A percentile compares a stretch with the other conserved stretches of the same genome.
Conservation (phyloP, 1,140 invertebrate species). For the Myzus persicae region DNA sequence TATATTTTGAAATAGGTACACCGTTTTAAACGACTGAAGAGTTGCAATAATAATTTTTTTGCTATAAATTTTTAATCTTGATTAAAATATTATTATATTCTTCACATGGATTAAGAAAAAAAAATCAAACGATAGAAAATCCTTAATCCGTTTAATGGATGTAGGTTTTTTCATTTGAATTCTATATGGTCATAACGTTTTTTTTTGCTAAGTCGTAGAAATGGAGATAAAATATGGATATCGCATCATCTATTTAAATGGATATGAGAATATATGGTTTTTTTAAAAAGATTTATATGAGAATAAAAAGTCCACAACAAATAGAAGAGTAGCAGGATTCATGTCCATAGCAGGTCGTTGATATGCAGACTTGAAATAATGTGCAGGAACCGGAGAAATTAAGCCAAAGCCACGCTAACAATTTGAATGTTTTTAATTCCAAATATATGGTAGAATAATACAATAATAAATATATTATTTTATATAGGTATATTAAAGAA, state of each 20-base stretch:
- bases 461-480: too few relatives aligned
- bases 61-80: background rate
- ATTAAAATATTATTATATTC: background rate
- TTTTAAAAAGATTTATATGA: background rate
- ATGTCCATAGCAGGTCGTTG: background rate
- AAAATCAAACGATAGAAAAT: background rate
- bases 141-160: background rate
- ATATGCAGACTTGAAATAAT: background rate
- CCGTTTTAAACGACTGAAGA: too few relatives aligned
- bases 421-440: background rate
- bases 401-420: background rate
- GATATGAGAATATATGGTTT: background rate
- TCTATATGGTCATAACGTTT: background rate
- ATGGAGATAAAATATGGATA: conserved; percentile 1
- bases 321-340: background rate
- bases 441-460: background rate
- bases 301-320: background rate
- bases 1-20: too few relatives aligned
- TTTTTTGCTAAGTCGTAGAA: background rate
- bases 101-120: background rate
- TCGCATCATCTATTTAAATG: background rate
- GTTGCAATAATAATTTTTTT: background rate
- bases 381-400: background rate
- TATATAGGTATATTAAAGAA: too few relatives aligned
- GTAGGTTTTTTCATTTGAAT: background rate